Base-by-base conservation (phyloP, 2,888 invertebrate genomes). In the Lordiphosa andalusiaca region DNA sequence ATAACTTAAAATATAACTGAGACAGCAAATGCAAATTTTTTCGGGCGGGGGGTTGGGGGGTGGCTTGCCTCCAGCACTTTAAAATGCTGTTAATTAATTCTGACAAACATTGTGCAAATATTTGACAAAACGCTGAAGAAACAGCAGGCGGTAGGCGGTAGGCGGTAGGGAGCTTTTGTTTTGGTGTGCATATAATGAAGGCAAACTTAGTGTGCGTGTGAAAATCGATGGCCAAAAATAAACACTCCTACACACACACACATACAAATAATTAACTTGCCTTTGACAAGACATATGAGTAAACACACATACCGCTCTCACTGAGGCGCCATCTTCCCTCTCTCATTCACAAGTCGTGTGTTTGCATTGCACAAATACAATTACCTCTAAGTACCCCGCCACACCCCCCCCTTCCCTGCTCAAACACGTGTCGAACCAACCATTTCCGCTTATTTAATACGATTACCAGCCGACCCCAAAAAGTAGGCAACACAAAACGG, bases 401-500 rank as follows among this genome's bases (percentile, higher is more conserved):
- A n/a, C 16, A 19, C 23, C 48, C 35, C 13, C 23, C 48, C 35
- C 19, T 7, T 6, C 25, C 21, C 19, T 19, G 6, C 40, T 12
- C 58, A 47, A 81, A 65, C 70, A 76, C 84, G 76, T 71, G 76
- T 76, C 72, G 66, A 59, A 56, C 75, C 48, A 67, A 71, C 67
- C 84, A 80, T 73, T 69, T 85, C 81, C 81, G 85, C 56, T 76
- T 70, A 64, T 67, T 76, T 80, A 85, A 83, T 80, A 73, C 77
- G 68, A 72, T 67, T 55, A 57, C 61, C 39, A 57, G 52, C 38
- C 51, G 46, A 38, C 49, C 37, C 59, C 46, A 42, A 64, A 68
- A 66, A 64, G 62, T 63, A 53, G 67, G 60, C 74, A 59, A 58
- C 33, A 47, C 52, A 50, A 69, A 51, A 16, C 13, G 33, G 30